These are phyloP conservation scores for Solea senegalensis DNA, from an alignment of 2,113 vertebrate species.

Conservation along the genomic window DNA sequence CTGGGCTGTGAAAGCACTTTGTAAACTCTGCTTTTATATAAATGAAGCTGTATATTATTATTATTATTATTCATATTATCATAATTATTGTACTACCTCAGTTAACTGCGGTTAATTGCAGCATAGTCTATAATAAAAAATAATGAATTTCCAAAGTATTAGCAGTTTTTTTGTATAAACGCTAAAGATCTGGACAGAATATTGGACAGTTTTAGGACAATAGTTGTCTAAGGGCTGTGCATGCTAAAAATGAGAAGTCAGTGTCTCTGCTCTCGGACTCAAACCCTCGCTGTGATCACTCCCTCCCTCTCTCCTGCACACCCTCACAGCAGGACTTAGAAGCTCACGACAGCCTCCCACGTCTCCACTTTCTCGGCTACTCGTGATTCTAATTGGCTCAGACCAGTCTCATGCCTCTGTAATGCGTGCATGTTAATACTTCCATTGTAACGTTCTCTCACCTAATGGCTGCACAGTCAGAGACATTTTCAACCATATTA, in stretches of 20 bases:
- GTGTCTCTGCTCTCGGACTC: conserved; percentile 30
- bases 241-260: conserved; percentile 37
- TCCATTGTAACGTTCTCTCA: conserved; percentile 78
- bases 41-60: too few relatives aligned
- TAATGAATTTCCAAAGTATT: too few relatives aligned
- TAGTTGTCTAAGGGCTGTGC: too few relatives aligned
- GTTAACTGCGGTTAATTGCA: too few relatives aligned
- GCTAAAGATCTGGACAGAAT: too few relatives aligned
- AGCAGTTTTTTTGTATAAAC: too few relatives aligned
- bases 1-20: too few relatives aligned
- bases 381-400: conserved; percentile 78
- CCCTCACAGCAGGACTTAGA: conserved; percentile 45
- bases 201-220: too few relatives aligned
- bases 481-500: conserved; percentile 93
- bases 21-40: too few relatives aligned
- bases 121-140: too few relatives aligned
- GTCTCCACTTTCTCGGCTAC: conserved; percentile 45
- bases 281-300: conserved; percentile 38
- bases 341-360: conserved; percentile 55
- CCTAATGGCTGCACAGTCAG: conserved; percentile 90
- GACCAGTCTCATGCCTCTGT: conserved; percentile 64
- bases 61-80: too few relatives aligned
- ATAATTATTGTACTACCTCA: too few relatives aligned
- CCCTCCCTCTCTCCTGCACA: conserved; percentile 14
- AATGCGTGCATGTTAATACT: conserved; percentile 82